These are phyloP conservation scores for Caenorhabditis elegans DNA, from an alignment of 1,140 invertebrate genomes.

Conservation along the genomic window DNA sequence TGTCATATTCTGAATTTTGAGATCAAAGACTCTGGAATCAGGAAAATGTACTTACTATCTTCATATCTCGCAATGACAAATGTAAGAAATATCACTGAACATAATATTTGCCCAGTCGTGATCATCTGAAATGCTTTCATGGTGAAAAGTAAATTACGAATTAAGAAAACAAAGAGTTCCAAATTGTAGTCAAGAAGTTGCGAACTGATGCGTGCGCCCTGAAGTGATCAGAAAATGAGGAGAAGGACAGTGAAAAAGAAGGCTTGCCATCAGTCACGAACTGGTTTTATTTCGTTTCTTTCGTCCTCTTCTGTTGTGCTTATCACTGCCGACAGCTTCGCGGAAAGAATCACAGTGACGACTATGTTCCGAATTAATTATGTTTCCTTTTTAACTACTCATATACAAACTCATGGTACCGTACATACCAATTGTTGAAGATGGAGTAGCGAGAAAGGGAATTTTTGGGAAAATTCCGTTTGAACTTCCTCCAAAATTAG, in stretches of 20 bases:
- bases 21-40: background rate
- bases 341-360: background rate
- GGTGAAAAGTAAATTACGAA: no score
- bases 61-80: constrained; percentile 15
- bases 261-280: constrained; percentile 15
- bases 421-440: no score
- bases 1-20: constrained; percentile 52
- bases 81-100: background rate
- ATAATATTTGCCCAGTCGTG: background rate
- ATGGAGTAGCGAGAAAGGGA: no score
- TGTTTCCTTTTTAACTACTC: no score
- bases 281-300: background rate
- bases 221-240: background rate
- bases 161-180: no score
- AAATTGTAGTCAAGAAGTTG: background rate
- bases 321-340: background rate
- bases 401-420: no score
- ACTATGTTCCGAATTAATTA: constrained; percentile 12
- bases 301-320: background rate
- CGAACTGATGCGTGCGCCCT: background rate
- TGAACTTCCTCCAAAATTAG: no score
- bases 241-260: background rate
- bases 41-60: background rate
- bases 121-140: background rate
- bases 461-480: no score